Base-by-base conservation (phyloP, 1,140 invertebrate species). In the Arctopsyche grandis region DNA sequence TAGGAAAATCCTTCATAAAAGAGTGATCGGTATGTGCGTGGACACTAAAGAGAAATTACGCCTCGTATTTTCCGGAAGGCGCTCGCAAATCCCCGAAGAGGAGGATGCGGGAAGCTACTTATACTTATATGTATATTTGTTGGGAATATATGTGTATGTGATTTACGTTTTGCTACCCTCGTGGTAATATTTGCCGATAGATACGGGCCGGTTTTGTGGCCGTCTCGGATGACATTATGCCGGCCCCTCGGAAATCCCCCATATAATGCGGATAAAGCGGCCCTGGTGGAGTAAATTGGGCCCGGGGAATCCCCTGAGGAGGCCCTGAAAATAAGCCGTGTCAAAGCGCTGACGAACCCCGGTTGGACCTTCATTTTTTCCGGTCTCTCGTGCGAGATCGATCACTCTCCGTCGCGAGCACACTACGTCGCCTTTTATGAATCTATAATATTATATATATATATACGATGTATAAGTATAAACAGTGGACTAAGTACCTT, bases 231-330 rank as follows among this genome's bases (percentile, higher is more conserved):
- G 69, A 71, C 43, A 71, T 71, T 71, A 71, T 71, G 29, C 69
- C 38, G 9, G 69, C 74, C 48, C 26, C 77, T 24, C 38, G 66
- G 52, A 52, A 21, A 81, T 46, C 75, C 58, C 80, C 63, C 69
- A 21, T 52, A 58, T 79, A 81, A 79, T 81, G 74, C 69, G 58
- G 56, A 78, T 77, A 81, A 79, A 81, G 29, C 69, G 78, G 26
- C 14, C 19, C 46, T 46, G 80, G 79, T 52, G 70, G 75, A 48
- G 10, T 48, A 75, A 75, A 75, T 75, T 75, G 52, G 58, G 14
- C 74, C 58, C 74, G 22, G 19, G 22, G 52, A 58, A 29, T 60
- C 14, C 74, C 52, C 74, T 1, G 26, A 24, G 24, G 69, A 26
- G 4, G 7, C 21, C 19, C 71, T 14, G 60, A 16, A 44, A 66